phyloP scores from a whole-genome alignment of 2,113 vertebrate species.

The Bujurquina vittata region DNA sequence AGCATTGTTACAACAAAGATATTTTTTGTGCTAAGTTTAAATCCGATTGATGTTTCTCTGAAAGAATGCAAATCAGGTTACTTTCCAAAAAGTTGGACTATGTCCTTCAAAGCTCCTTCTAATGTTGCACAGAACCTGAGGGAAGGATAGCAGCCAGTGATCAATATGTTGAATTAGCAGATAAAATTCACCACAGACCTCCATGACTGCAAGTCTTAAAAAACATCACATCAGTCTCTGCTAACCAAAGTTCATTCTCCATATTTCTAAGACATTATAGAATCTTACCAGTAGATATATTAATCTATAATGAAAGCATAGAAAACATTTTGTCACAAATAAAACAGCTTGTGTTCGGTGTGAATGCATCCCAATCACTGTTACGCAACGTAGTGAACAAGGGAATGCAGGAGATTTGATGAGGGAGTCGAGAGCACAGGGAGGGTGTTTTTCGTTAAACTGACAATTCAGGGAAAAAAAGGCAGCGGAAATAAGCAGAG shows the following conservation, averaged over 20 bases:
- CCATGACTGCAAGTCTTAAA: background rate
- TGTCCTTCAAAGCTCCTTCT: background rate
- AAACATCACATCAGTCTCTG: background rate
- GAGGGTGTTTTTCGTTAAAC: slow-evolving; percentile 2
- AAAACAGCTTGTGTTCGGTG: background rate
- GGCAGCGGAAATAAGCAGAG: background rate
- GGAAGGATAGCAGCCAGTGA: background rate
- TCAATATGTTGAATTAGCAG: slow-evolving; percentile 2
- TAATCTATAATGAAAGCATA: background rate
- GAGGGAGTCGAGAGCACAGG: background rate
- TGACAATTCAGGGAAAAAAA: slow-evolving; percentile 3
- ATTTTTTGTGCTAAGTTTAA: too few species aligned
- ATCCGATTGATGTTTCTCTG: background rate
- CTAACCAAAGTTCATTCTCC: background rate
- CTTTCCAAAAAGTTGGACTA: background rate
- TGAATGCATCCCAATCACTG: background rate
- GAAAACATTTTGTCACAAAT: background rate
- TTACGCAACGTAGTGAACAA: background rate
- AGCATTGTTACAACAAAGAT: too few species aligned
- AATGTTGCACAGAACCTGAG: background rate
- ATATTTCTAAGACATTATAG: background rate
- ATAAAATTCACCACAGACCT: background rate
- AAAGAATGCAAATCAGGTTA: background rate
- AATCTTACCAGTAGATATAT: background rate
- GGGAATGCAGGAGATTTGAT: background rate